Percentiles rank a stretch among this genome's conserved stretches.
These are phyloP conservation scores for Lagopus muta DNA, from an alignment of 2,113 vertebrate genomes.

Conservation along the genomic window DNA sequence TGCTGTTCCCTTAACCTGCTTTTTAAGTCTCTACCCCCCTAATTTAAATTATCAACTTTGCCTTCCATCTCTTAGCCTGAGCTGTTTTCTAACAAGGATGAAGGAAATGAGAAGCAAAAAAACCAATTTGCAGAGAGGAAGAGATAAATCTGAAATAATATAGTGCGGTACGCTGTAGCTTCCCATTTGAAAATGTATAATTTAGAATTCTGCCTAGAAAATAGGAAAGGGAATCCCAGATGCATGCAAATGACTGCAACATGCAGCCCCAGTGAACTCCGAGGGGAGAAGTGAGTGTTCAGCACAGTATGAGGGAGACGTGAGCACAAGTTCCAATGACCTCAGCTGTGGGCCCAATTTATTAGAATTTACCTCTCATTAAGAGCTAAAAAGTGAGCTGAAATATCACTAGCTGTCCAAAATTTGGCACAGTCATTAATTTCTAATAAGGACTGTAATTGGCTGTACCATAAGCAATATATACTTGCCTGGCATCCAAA, in stretches of 20 bases:
- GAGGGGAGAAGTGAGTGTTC: neutral
- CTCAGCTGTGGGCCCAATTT: slow-evolving; percentile 28
- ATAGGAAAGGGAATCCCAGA: neutral
- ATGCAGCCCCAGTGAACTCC: neutral
- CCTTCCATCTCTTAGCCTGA: neutral
- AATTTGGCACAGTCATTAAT: slow-evolving; percentile 35
- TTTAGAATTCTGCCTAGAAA: neutral
- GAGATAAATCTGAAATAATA: slow-evolving; percentile 17
- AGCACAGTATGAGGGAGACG: neutral
- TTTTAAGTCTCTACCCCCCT: neutral
- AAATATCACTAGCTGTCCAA: slow-evolving; percentile 45
- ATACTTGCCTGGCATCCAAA: slow-evolving; percentile 19
- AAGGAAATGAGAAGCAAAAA: slow-evolving; percentile 15
- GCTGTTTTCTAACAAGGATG: neutral
- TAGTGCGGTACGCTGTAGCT: neutral
- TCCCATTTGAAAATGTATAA: neutral
- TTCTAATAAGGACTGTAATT: slow-evolving; percentile 20
- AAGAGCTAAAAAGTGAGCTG: slow-evolving; percentile 28
- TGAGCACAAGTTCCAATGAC: neutral
- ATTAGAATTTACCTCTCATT: slow-evolving; percentile 34
- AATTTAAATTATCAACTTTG: neutral
- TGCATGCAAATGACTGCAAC: neutral
- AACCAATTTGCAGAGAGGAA: neutral
- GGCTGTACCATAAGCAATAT: slow-evolving; percentile 3
- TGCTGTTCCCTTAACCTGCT: neutral